Evolutionary conservation across 1,140 invertebrate genomes (phyloP), one percentile per base, ranked within the genome.

Genomic region (Microplitis mediator): DNA sequence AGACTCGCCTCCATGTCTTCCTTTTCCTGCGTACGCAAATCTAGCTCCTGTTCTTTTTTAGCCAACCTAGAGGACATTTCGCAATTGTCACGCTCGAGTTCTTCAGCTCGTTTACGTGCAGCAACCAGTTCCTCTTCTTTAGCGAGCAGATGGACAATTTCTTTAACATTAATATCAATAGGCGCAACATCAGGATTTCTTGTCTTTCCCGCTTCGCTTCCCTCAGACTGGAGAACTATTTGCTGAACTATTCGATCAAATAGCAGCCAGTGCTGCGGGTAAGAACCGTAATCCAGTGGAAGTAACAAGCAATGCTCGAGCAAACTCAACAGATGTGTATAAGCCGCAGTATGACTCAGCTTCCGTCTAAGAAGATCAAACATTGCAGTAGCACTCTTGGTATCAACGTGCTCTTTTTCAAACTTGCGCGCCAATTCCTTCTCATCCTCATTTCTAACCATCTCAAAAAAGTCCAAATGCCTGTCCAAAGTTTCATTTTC

Each of bases 171-270:
- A 50, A 98, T 97, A 67, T 96, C 91, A 39, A 97, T 88, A 0
- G 95, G 93, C 1, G 93, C 90, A 2, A 94, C 90, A 81, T 98
- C 96, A 1, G 94, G 93, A 86, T 98, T 93, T 77, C 92, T 92
- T 65, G 85, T 78, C 4, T 85, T 85, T 35, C 88, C 85, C 1
- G 88, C 85, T 80, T 92, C 90, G 35, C 88, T 90, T 67, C 88
- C 89, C 76, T 93, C 92, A 3, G 89, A 88, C 85, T 98, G 97
- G n/a, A 98, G 87, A 31, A 97, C 92, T 39, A 99, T 91, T 87
- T 99, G 97, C 83, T 99, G 98, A n/a, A 96, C 91, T 63, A 99
- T 93, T 66, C 97, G 91, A 85, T 99, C 97, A 79, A 98, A 94
- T 35, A 99, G 88, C 32, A 97, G 86, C 97, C 97, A 99, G 81